These are phyloP conservation scores for Vesta saturnalis DNA, from an alignment of 2,888 invertebrate species.

Conservation along the genomic window DNA sequence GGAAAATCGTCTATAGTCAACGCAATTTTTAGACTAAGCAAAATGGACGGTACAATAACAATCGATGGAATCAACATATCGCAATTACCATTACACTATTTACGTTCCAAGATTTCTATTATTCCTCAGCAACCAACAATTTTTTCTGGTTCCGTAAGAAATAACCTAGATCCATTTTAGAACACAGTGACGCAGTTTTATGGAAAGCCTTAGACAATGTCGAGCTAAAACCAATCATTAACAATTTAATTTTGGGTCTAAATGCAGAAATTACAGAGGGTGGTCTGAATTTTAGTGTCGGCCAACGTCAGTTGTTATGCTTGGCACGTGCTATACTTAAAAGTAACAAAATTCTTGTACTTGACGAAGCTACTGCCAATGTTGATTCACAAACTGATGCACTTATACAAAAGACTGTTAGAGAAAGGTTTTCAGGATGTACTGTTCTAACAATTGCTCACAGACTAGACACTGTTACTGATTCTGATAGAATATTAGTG, in stretches of 20 bases:
- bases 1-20: slow-evolving; percentile 83
- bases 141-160: background rate
- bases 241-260: slow-evolving; percentile 62
- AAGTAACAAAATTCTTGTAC: slow-evolving; percentile 67
- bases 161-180: background rate
- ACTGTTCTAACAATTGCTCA: slow-evolving; percentile 85
- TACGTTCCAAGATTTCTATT: background rate
- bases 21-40: slow-evolving; percentile 83
- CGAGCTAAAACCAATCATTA: slow-evolving; percentile 60
- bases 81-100: slow-evolving; percentile 52
- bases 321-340: slow-evolving; percentile 71
- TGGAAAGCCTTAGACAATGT: background rate
- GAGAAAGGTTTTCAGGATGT: slow-evolving; percentile 73
- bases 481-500: slow-evolving; percentile 79
- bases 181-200: background rate
- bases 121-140: background rate
- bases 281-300: slow-evolving; percentile 72
- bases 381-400: slow-evolving; percentile 62
- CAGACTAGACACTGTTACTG: slow-evolving; percentile 83
- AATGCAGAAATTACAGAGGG: slow-evolving; percentile 48
- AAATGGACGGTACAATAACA: slow-evolving; percentile 78
- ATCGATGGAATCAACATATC: slow-evolving; percentile 83
- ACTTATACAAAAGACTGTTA: background rate
- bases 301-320: slow-evolving; percentile 73
- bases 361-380: slow-evolving; percentile 76